Evolutionary conservation across 2,113 vertebrate genomes (phyloP), one percentile per base, ranked within the genome.

Genomic region (Emydura subglobosa): DNA sequence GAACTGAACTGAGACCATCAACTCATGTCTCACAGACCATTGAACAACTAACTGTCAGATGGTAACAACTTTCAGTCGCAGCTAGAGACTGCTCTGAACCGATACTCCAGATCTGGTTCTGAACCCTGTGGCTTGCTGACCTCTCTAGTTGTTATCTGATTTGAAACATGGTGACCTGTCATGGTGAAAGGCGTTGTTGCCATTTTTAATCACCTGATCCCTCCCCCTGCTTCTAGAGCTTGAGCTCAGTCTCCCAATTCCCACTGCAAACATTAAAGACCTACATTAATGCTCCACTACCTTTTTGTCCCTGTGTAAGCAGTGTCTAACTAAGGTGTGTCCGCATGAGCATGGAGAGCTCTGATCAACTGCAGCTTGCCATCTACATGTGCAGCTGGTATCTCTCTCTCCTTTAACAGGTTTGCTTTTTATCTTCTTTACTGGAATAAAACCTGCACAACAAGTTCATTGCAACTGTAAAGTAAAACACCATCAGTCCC

Each of bases 241-340:
- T 79, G 2, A 24, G 50, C 6, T 25, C 65, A 31, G 49, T 80
- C n/a, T 55, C 25, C 19, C 0, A 1, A 9, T 74, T 83, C n/a
- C 72, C 25, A 2, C 2, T 47, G n/a, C 84, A 81, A 83, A 24
- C 72, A 85, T 78, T 79, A 65, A 42, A 2, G 39, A 4, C 4
- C 29, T 34, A 53, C 79, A 10, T 39, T 72, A 86, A 5, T 34
- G 84, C 7, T 91, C n/a, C 79, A 12, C 24, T n/a, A 5, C 59
- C 49, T 34, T 19, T 61, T 54, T 55, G 53, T 55, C 61, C 57
- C 1, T 39, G 57, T 74, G 54, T 81, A 13, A 1, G 16, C 81
- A 78, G n/a, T 47, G 78, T 65, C 42, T 7, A 61, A 49, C 74
- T 89, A 11, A 27, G 74, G n/a, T 17, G 68, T n/a, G 39, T 55